Conservation (phyloP, 2,888 invertebrate genomes). For the Thymelicus sylvestris region DNA sequence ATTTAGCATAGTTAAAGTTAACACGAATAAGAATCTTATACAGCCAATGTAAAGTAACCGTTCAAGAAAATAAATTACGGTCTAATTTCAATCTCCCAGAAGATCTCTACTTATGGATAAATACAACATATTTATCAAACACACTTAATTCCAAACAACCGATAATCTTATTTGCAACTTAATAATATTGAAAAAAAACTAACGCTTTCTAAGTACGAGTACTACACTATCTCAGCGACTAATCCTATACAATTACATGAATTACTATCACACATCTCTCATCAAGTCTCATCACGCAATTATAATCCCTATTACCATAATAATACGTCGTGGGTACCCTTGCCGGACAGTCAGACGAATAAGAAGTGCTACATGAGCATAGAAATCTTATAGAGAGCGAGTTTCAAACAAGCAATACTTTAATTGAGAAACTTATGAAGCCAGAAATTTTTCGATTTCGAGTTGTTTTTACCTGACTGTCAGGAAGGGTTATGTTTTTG, state of each 20-base stretch:
- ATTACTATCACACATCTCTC: slow-evolving; percentile 8
- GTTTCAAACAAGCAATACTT: not conserved
- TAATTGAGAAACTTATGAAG: not conserved
- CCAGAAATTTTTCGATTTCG: not conserved
- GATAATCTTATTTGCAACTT: slow-evolving; percentile 3
- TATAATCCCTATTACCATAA: slow-evolving; percentile 14
- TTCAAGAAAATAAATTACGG: too few species aligned
- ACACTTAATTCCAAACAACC: not conserved
- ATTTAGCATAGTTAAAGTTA: too few species aligned
- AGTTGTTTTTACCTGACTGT: too few species aligned
- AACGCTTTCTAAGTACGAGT: slow-evolving; percentile 17
- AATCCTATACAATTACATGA: slow-evolving; percentile 27
- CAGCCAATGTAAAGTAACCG: too few species aligned
- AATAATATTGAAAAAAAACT: slow-evolving; percentile 7
- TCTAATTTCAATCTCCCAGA: too few species aligned
- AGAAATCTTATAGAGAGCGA: not conserved
- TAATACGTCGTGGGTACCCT: slow-evolving; percentile 3
- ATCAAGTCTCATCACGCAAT: slow-evolving; percentile 5
- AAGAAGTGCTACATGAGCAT: not conserved
- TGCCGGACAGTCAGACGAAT: not conserved
- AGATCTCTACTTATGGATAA: not conserved
- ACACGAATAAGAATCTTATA: too few species aligned
- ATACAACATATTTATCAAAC: not conserved
- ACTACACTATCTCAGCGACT: slow-evolving; percentile 8
- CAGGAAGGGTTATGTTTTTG: too few species aligned